These are phyloP conservation scores for Plumapathes pennacea DNA, from an alignment of 92 coral and sea anemone genomes.

Conservation along the genomic window DNA sequence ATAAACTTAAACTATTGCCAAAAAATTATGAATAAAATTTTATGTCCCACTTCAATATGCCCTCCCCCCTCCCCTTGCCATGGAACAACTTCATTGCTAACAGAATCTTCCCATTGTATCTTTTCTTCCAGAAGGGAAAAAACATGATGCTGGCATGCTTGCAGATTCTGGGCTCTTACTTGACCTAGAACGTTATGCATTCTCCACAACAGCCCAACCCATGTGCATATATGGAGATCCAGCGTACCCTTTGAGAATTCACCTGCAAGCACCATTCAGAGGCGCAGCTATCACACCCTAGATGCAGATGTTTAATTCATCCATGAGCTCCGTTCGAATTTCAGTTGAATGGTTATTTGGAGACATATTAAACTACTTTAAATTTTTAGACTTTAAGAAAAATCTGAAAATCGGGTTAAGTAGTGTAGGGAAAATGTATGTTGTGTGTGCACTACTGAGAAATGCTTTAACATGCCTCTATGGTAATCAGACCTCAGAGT, in stretches of 20 bases:
- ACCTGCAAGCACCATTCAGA: conserved; percentile 23
- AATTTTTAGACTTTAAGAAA: conserved; percentile 8
- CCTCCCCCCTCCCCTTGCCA: too few species aligned
- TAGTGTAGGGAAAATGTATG: conserved; percentile 13
- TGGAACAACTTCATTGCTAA: too few species aligned
- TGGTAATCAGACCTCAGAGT: conserved; percentile 8
- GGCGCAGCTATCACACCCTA: conserved; percentile 3
- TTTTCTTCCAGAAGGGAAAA: too few species aligned
- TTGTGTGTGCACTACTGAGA: conserved; percentile 10
- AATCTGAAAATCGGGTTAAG: conserved; percentile 1
- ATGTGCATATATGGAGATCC: conserved; percentile 6
- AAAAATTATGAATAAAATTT: too few species aligned
- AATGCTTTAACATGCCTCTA: conserved; percentile 18
- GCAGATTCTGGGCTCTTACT: too few species aligned
- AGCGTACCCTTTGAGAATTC: conserved; percentile 3
- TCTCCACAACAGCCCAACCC: neutral
- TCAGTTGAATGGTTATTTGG: conserved; percentile 20
- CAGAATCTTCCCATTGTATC: too few species aligned
- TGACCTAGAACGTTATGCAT: neutral
- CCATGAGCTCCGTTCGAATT: conserved; percentile 11
- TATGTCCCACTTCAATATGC: too few species aligned
- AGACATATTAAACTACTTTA: conserved; percentile 11
- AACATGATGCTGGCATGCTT: too few species aligned
- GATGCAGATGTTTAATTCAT: conserved; percentile 6
- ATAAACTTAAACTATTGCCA: too few species aligned